A percentile compares a stretch with the other conserved stretches of the same genome.
Conservation (phyloP, 2,113 vertebrate species). For the Phalacrocorax aristotelis region DNA sequence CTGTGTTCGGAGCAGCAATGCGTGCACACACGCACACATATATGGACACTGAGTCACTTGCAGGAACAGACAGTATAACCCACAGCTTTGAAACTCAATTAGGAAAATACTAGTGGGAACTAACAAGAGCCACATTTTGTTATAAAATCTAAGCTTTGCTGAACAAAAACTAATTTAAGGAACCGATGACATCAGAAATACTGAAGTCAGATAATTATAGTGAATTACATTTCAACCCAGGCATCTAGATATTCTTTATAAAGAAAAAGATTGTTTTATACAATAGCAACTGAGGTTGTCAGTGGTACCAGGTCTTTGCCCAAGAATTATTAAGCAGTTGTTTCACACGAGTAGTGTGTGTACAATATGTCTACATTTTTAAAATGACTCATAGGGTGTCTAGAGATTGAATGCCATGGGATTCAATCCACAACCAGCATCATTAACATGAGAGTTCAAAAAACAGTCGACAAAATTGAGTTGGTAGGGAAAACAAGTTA, state of each 20-base stretch:
- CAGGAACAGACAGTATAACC: constrained; percentile 48
- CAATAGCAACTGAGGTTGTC: background rate
- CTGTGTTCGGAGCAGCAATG: background rate
- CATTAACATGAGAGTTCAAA: background rate
- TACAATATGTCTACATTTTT: background rate
- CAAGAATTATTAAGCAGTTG: background rate
- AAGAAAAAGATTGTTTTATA: background rate
- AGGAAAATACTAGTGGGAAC: constrained; percentile 25
- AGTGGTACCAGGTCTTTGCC: background rate
- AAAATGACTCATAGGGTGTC: background rate
- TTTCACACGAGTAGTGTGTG: background rate
- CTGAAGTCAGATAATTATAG: background rate
- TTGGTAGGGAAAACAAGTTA: background rate
- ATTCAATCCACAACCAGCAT: background rate
- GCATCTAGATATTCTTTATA: background rate
- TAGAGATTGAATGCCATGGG: background rate
- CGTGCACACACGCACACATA: constrained; percentile 11
- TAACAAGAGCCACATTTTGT: constrained; percentile 54
- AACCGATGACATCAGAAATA: constrained; percentile 28
- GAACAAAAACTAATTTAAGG: constrained; percentile 40
- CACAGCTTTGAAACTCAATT: constrained; percentile 24
- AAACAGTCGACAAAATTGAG: background rate
- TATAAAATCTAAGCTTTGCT: constrained; percentile 21
- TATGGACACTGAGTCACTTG: constrained; percentile 46
- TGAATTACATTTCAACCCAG: background rate